A percentile compares a stretch with the other conserved stretches of the same genome.
phyloP scores from a whole-genome alignment of 2,888 invertebrate genomes.

The Spisula subtruncata region DNA sequence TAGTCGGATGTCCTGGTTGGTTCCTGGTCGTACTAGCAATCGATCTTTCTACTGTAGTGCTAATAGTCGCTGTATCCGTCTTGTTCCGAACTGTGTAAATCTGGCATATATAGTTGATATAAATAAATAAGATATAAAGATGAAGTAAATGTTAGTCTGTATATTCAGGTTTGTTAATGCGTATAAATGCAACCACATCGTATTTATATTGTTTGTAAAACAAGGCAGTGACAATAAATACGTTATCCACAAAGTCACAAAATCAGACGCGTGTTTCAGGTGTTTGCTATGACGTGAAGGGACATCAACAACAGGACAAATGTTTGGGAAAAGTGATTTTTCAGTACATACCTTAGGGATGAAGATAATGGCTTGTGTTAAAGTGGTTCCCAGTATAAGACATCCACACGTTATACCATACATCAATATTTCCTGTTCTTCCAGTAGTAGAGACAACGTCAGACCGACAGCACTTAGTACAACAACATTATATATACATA shows the following conservation, averaged over 20 bases:
- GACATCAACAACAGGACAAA: too few relatives aligned
- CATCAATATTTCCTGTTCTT: conserved; percentile 61
- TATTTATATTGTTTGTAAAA: too few relatives aligned
- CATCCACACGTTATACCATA: conserved; percentile 67
- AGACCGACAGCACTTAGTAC: conserved; percentile 69
- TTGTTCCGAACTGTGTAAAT: not conserved
- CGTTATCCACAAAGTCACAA: too few relatives aligned
- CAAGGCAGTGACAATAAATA: too few relatives aligned
- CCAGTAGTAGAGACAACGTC: conserved; percentile 65
- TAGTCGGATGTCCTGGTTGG: not conserved
- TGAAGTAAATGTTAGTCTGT: too few relatives aligned
- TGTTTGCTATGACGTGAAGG: too few relatives aligned
- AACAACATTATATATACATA: conserved; percentile 75
- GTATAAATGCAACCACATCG: too few relatives aligned
- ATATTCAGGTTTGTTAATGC: too few relatives aligned
- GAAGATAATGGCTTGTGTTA: conserved; percentile 70
- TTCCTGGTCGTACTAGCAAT: not conserved
- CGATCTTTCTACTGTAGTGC: not conserved
- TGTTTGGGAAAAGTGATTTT: too few relatives aligned
- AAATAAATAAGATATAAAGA: too few relatives aligned
- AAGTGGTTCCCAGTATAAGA: conserved; percentile 70
- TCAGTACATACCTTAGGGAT: conserved; percentile 76
- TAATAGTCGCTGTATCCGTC: not conserved
- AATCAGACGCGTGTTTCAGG: too few relatives aligned
- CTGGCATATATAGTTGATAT: not conserved